phyloP scores from a whole-genome alignment of 2,888 invertebrate species.

The Linnaemya vulpina region DNA sequence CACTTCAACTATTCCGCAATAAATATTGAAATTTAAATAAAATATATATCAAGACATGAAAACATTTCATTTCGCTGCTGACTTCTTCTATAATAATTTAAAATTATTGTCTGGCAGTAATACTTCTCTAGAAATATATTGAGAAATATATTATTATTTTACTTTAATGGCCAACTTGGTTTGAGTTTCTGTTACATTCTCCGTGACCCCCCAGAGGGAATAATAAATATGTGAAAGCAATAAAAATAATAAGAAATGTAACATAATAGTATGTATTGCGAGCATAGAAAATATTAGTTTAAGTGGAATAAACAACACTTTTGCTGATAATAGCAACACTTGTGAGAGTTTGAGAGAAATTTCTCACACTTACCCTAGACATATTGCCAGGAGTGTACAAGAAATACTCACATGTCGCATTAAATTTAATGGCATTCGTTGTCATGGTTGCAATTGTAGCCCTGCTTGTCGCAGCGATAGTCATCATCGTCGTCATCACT shows the following conservation, averaged over 20 bases:
- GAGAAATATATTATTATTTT: conserved; percentile 1
- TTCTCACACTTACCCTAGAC: neutral
- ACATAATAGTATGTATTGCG: neutral
- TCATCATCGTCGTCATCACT: conserved; percentile 15
- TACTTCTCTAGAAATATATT: neutral
- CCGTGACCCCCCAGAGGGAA: neutral
- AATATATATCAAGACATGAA: too few relatives aligned
- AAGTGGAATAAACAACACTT: conserved; percentile 9
- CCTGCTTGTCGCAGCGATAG: conserved; percentile 11
- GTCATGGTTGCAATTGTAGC: conserved; percentile 29
- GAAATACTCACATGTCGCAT: neutral
- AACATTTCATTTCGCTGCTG: neutral
- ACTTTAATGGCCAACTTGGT: neutral
- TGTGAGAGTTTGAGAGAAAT: neutral
- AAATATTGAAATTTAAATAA: too few relatives aligned
- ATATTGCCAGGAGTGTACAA: neutral
- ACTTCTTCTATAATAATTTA: neutral
- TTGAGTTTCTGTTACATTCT: neutral
- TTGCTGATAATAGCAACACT: neutral
- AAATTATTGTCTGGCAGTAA: neutral
- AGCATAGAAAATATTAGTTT: neutral
- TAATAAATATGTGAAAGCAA: neutral
- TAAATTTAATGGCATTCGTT: conserved; percentile 35
- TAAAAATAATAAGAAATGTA: neutral
- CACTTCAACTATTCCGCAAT: too few relatives aligned